Percentiles rank a stretch among this genome's conserved stretches.
phyloP scores from a whole-genome alignment of 2,888 invertebrate genomes.

The Julus scanicus region DNA sequence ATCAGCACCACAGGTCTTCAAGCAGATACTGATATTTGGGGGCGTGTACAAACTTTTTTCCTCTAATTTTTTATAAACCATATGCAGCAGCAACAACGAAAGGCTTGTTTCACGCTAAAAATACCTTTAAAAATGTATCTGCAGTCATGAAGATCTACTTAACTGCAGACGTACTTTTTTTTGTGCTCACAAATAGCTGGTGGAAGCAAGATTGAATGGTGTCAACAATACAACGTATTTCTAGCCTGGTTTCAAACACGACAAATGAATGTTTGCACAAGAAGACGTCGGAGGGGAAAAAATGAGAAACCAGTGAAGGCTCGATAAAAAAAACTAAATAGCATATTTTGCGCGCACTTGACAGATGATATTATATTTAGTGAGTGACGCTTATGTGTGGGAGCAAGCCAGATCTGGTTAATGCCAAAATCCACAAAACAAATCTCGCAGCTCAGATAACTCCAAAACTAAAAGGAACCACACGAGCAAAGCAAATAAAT shows the following conservation, averaged over 20 bases:
- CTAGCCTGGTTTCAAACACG: neutral
- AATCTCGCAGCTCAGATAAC: constrained; percentile 16
- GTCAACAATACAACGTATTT: neutral
- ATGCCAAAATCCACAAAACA: constrained; percentile 42
- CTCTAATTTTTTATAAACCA: neutral
- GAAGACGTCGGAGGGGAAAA: neutral
- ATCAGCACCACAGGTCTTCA: neutral
- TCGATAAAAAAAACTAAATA: constrained; percentile 30
- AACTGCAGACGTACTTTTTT: constrained; percentile 1
- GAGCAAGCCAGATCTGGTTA: constrained; percentile 1
- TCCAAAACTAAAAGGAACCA: neutral
- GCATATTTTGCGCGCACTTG: constrained; percentile 34
- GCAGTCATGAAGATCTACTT: neutral
- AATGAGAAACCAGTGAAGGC: neutral
- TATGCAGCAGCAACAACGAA: neutral
- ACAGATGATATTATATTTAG: constrained; percentile 42
- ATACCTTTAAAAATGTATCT: neutral
- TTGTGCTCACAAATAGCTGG: constrained; percentile 7
- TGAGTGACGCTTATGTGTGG: neutral
- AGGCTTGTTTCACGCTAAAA: neutral
- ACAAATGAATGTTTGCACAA: constrained; percentile 7
- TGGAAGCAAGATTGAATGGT: constrained; percentile 23
- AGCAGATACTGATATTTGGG: neutral
- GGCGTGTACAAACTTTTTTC: neutral
- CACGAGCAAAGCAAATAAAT: neutral